A percentile compares a stretch with the other conserved stretches of the same genome.
Conservation (phyloP, 2,888 invertebrate species). For the Tachina fera region DNA sequence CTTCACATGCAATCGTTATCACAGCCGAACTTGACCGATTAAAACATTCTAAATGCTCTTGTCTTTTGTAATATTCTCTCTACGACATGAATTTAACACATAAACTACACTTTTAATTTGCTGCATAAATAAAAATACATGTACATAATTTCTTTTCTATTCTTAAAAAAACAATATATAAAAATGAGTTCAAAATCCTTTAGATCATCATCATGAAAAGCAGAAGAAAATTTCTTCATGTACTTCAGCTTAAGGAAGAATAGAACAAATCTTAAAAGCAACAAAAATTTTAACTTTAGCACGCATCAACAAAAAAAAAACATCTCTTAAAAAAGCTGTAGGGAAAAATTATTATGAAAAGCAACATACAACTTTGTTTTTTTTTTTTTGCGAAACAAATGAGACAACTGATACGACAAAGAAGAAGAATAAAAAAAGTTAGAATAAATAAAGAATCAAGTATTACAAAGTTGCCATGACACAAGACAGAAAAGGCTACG, state of each 20-base stretch:
- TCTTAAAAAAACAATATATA: background rate
- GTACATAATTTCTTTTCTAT: conserved; percentile 28
- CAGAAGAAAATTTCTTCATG: conserved; percentile 28
- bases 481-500: conserved; percentile 40
- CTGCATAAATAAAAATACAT: background rate
- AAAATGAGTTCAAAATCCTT: conserved; percentile 69
- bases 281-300: conserved; percentile 56
- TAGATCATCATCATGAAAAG: conserved; percentile 48
- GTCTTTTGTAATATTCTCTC: background rate
- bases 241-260: conserved; percentile 40
- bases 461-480: conserved; percentile 62
- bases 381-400: conserved; percentile 32
- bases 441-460: conserved; percentile 37
- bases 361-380: conserved; percentile 7
- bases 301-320: conserved; percentile 58
- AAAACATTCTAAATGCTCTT: background rate
- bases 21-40: conserved; percentile 42
- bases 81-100: conserved; percentile 38
- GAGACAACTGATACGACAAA: conserved; percentile 53
- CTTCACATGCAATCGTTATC: background rate
- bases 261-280: conserved; percentile 19
- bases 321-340: conserved; percentile 39
- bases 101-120: conserved; percentile 25
- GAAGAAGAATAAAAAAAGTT: background rate
- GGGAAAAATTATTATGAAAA: conserved; percentile 49